Evolutionary conservation across 1,140 invertebrate species (phyloP), one percentile per base, ranked within the genome.

Genomic region (Heliconius eleuchia): DNA sequence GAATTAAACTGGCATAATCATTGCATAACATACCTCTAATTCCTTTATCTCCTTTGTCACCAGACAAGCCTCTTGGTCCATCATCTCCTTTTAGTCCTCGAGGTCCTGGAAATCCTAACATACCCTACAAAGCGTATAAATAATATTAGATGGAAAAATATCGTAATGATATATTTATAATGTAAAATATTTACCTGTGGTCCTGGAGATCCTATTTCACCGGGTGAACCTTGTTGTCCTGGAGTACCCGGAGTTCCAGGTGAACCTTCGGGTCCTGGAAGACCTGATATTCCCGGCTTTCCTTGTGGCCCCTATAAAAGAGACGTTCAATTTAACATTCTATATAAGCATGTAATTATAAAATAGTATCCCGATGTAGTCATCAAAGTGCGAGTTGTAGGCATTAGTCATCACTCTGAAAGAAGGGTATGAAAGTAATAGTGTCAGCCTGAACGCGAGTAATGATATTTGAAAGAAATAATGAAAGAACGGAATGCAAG

Each of bases 21-120:
- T 7, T 52, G 5, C 18, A 52, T 52, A 19, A 6, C 18, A 71
- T 85, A 93, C 94, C 94, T 91, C 91, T 88, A 50, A 90, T 85
- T 77, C 95, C 95, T 87, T 94, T 95, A 73, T 95, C 95, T 60
- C 95, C 93, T 87, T 95, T 95, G 70, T 95, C 94, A 16, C 97
- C 97, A n/a, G 92, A 82, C 16, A 94, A 82, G 55, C 97, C 98
- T 74, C 97, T 90, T 80, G 96, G 95, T 4, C 97, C 97, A 89
- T 97, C 96, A 85, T 98, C 97, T 30, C 97, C 97, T 94, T 97
- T 97, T 1, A 96, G 91, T 50, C 97, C 97, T 72, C 97, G 95
- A 13, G 95, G 89, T 52, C 97, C 97, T 27, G 97, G 97, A 93
- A 98, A 97, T 23, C 97, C 97, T 79, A 97, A 91, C 81, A 96